Percentiles rank a stretch among this genome's conserved stretches.
Conservation (phyloP, 2,113 vertebrate genomes). For the human (Homo sapiens) region GRCh38 chr3:108469001-108469500, state of each 20-base stretch:
- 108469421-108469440: not conserved
- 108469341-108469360: not conserved
- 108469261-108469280: not conserved
- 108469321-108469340: not conserved
- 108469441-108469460: not conserved
- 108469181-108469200: not conserved
- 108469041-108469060: not conserved
- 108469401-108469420: not conserved
- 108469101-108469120: constrained; percentile 33
- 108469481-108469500: constrained; percentile 56
- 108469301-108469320: not conserved
- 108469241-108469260: not conserved
- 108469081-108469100: not conserved
- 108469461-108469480: not conserved
- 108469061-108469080: constrained; percentile 39
- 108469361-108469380: fast-evolving
- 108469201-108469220: not conserved
- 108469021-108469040: not conserved
- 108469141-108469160: not conserved
- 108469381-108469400: not conserved
- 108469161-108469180: not conserved
- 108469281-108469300: not conserved
- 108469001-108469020: not conserved
- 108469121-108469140: constrained; percentile 17
- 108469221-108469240: not conserved